These are phyloP conservation scores for Hirtodrosophila trivittata DNA, from an alignment of 2,888 invertebrate species.

Conservation along the genomic window DNA sequence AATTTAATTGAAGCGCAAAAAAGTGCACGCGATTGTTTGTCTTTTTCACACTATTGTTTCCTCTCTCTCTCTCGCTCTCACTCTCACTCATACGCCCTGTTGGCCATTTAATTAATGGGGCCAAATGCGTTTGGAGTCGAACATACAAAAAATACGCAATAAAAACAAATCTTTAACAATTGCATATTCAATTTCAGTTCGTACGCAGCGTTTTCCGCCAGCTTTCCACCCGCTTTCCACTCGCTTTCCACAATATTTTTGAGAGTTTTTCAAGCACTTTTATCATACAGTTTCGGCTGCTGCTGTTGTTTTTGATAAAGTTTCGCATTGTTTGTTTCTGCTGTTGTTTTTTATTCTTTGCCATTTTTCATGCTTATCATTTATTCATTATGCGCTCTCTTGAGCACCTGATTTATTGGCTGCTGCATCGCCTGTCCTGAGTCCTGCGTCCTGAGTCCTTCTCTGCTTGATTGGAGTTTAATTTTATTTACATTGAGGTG, in stretches of 20 bases:
- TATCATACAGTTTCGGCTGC: slow-evolving; percentile 23
- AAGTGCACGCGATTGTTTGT: slow-evolving; percentile 50
- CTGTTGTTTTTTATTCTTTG: slow-evolving; percentile 6
- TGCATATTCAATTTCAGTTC: slow-evolving; percentile 46
- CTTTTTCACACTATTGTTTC: slow-evolving; percentile 61
- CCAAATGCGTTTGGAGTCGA: slow-evolving; percentile 41
- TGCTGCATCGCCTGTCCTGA: background rate
- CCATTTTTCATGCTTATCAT: slow-evolving; percentile 59
- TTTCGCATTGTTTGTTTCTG: slow-evolving; percentile 21
- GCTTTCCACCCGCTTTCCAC: slow-evolving; percentile 23
- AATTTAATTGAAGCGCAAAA: slow-evolving; percentile 80
- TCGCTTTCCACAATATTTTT: slow-evolving; percentile 12
- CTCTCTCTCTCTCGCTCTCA: slow-evolving; percentile 4
- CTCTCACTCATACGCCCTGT: slow-evolving; percentile 56
- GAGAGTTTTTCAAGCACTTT: slow-evolving; percentile 34
- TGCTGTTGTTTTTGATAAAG: slow-evolving; percentile 14
- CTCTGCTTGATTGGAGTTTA: slow-evolving; percentile 44
- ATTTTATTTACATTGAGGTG: slow-evolving; percentile 56
- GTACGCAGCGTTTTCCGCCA: background rate
- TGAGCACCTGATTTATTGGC: slow-evolving; percentile 60
- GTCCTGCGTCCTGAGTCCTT: background rate
- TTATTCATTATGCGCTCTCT: slow-evolving; percentile 58
- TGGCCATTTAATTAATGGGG: slow-evolving; percentile 70
- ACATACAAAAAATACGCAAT: slow-evolving; percentile 12
- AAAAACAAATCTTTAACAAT: slow-evolving; percentile 42